Evolutionary conservation across 2,113 vertebrate species (phyloP).

Genomic region (Eolophus roseicapilla): DNA sequence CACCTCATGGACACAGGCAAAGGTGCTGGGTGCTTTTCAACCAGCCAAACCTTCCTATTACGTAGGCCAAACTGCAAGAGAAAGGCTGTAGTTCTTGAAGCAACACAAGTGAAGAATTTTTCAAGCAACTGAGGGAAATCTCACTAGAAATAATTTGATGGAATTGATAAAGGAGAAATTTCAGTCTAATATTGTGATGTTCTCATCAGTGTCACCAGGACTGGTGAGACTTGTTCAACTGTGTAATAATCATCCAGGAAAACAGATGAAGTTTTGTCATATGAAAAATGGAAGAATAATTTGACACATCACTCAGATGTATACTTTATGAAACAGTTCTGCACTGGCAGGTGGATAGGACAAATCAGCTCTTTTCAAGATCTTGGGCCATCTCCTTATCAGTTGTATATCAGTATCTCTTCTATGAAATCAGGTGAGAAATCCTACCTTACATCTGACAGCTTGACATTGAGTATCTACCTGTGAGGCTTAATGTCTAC

Average conservation of each 20-base stretch:
- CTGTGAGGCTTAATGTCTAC: background rate
- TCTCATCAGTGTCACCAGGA: background rate
- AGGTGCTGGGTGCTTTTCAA: background rate
- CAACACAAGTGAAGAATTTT: background rate
- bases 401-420: background rate
- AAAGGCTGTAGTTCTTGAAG: background rate
- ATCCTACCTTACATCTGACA: background rate
- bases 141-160: background rate
- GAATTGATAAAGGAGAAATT: background rate
- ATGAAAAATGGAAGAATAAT: background rate
- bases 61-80: background rate
- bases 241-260: background rate
- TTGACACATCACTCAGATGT: background rate
- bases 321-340: background rate
- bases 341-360: background rate
- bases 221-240: background rate
- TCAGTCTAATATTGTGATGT: background rate
- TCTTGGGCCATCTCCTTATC: background rate
- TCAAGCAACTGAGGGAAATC: background rate
- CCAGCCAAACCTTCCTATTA: background rate
- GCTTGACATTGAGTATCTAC: background rate
- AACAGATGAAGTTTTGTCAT: constrained; percentile 6
- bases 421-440: background rate
- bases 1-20: background rate
- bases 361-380: background rate